Evolutionary conservation across 2,797 vertebrate species (phyloP), one percentile per base, ranked within the genome.

Genomic region (Enteromius argenteus): DNA sequence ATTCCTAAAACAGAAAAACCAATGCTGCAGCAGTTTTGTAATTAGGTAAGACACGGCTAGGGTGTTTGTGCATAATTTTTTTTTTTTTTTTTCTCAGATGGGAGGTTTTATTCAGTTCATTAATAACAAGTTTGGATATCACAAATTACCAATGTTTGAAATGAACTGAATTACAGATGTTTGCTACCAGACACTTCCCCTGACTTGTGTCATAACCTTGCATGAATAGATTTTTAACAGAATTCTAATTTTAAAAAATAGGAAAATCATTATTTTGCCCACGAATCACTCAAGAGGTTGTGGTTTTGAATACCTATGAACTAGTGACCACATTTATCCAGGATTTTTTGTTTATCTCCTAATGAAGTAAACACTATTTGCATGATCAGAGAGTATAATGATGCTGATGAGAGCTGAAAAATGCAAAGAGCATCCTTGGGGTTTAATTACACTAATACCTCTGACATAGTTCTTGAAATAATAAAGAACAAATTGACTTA

Each of bases 341-440:
- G 32, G 5, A 51, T 53, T 74, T 21, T 35, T 35, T 21, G 30
- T 35, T 13, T 1, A 35, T 7, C 30, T 53, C 42, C 23, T 72
- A 74, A 73, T 51, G 44, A 73, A 30, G 71, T 49, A 73, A 73
- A 51, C 46, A 7, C 71, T 11, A 51, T 19, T 19, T 73, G 44
- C 5, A 35, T 74, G 46, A 51, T 32, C 46, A 53, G 19, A 35
- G 17, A 73, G 27, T 73, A 74, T 51, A 32, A 32, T 72, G 27
- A 72, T 19, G 42, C 15, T 51, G 9, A 51, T 32, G 27, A 21
- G 27, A 73, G 15, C 46, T 32, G 9, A 73, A 73, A 73, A 73
- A 51, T 73, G 44, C 44, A 72, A 72, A 72, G 4, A 51, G 46
- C 46, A 73, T 73, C 10, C 27, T 73, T 51, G 17, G 17, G 8